A percentile compares a stretch with the other conserved stretches of the same genome.
These are phyloP conservation scores for Toxostoma redivivum DNA, from an alignment of 2,113 vertebrate species.

Conservation along the genomic window DNA sequence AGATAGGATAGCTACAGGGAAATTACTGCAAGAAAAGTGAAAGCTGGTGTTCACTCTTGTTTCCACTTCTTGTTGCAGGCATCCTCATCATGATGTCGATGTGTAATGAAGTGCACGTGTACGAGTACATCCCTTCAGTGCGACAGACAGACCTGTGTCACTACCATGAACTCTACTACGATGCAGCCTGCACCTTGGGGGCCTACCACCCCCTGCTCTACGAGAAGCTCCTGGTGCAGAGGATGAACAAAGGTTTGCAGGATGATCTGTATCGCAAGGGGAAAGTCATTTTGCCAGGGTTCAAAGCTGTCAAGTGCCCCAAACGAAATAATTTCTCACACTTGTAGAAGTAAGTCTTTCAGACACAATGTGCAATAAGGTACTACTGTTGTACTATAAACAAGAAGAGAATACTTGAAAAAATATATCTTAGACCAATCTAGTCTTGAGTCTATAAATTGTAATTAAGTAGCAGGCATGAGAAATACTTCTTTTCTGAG, in stretches of 20 bases:
- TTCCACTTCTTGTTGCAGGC: constrained; percentile 70
- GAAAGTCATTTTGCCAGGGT: constrained; percentile 88
- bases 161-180: constrained; percentile 94
- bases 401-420: constrained; percentile 74
- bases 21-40: neutral
- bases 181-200: constrained; percentile 92
- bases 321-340: neutral
- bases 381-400: constrained; percentile 73
- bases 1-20: neutral
- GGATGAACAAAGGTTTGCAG: constrained; percentile 85
- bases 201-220: constrained; percentile 96
- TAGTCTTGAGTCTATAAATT: constrained; percentile 67
- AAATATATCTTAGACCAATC: constrained; percentile 62
- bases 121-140: constrained; percentile 93
- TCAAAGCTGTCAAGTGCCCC: constrained; percentile 82
- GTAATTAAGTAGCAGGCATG: constrained; percentile 61
- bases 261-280: constrained; percentile 86
- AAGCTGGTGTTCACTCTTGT: neutral
- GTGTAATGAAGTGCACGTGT: constrained; percentile 90
- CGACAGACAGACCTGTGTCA: constrained; percentile 95
- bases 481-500: constrained; percentile 59
- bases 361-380: constrained; percentile 77
- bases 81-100: constrained; percentile 97
- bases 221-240: constrained; percentile 92
- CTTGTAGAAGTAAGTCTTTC: constrained; percentile 26